Evolutionary conservation across 37 sponge, comb jelly and placozoan species (phyloP), one percentile per base, ranked within the genome.

Genomic region (Aplysina aerophoba): DNA sequence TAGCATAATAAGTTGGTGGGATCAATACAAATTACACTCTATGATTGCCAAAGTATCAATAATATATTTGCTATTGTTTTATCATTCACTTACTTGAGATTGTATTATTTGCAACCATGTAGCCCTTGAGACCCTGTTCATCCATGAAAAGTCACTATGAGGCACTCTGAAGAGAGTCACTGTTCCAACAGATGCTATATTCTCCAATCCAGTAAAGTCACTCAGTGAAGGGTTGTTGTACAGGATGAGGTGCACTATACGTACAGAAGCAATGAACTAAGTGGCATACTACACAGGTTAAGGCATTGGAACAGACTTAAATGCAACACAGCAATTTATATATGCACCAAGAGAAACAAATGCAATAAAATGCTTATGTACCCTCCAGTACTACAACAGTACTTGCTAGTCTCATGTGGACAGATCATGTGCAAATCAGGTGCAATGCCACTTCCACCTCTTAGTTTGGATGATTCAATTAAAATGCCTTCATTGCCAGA

Each of bases 161-260:
- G 36, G 36, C 20, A 36, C 6, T 3, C 73, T 12, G 12, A 19
- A 31, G 34, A 71, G 33, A 71, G 21, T 20, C 4, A 71, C 12
- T 20, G 20, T 71, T 33, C 73, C 37, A 36, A 33, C 36, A 71
- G 20, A 33, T 33, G n/a, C 73, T 14, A 71, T 6, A 15, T 71
- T 27, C 21, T 71, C 36, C 73, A 71, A 33, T 14, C 73, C 73
- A 71, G 20, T 34, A 22, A 88, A 24, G 82, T 91, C 68, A 0
- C 12, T 6, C 50, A 91, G 82, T 30, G 27, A 61, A 41, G 59
- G 63, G 41, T 85, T 81, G 38, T 81, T 88, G 73, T 16, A 44
- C 3, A 57, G 41, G 61, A 59, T 14, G 56, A 54, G n/a, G 33
- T 14, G 19, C 1, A 17, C 22, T 57, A 28, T 40, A 15, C 1